Evolutionary conservation across 2,888 invertebrate genomes (phyloP), one percentile per base, ranked within the genome.

Genomic region (Mimas tiliae): DNA sequence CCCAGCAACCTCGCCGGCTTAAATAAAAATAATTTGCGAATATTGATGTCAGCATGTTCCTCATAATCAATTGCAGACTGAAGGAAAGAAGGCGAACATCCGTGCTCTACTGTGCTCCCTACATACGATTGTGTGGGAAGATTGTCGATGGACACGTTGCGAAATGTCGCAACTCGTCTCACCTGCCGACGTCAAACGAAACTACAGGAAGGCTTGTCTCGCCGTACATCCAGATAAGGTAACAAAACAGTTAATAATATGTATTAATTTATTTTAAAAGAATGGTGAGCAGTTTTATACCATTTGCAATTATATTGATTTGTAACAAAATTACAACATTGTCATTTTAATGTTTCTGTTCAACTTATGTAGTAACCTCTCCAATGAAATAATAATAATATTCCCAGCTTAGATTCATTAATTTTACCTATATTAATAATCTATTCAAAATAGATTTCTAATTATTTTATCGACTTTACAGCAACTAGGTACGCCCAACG

Each of bases 211-310:
- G 87, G 99, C 99, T 8, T 99, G 99, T 75, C 95, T 99, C 52
- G 98, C 98, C 64, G 98, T 99, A 51, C 99, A 99, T 94, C 99
- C 99, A 0, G 99, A 99, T 87, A 99, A 99, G 96, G 99, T 99
- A 90, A 80, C 77, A 3, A 1, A 33, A 2, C 12, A 27, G 12
- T 72, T 27, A 19, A 45, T 21, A 38, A 6, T n/a, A 27, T 47
- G 1, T 47, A 47, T 11, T 14, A 12, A 47, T 14, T 9, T 47
- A 47, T 14, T 38, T 2, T 38, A 7, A 0, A 38, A 38, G 27
- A 38, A 38, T 38, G 7, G 6, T 38, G 38, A 38, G 38, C 7
- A 0, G 38, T 38, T 27, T 27, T 27, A 27, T 4, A 27, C 27
- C 27, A 27, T 27, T 27, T 27, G 27, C 1, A 27, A 4, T 27